phyloP scores from a whole-genome alignment of 2,797 vertebrate genomes.

The Malurus splendens region DNA sequence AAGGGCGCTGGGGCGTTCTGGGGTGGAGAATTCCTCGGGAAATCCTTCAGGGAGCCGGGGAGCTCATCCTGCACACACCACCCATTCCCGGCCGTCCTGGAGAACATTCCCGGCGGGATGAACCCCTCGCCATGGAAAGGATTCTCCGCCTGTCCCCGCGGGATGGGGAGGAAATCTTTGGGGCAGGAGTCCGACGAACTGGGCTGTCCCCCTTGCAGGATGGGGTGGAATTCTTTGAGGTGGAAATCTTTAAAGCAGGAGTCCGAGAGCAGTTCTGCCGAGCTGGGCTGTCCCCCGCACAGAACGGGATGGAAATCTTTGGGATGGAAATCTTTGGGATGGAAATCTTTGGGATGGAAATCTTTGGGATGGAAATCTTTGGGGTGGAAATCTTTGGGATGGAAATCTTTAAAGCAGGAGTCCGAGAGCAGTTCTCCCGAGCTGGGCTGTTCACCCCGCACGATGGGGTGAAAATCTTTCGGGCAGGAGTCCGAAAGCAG shows the following conservation, averaged over 20 bases:
- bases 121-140: accelerated
- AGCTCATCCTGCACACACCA: not conserved
- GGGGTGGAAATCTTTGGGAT: no score
- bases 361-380: no score
- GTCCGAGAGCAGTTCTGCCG: not conserved
- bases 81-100: not conserved
- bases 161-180: accelerated
- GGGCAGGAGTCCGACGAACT: accelerated
- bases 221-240: not conserved
- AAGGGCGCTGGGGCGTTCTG: not conserved
- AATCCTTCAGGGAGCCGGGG: not conserved
- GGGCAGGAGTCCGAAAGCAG: no score
- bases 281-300: not conserved
- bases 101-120: accelerated
- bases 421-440: no score
- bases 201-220: not conserved
- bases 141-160: not conserved
- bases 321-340: no score
- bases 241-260: accelerated
- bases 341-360: no score
- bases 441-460: not conserved
- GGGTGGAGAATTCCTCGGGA: not conserved
- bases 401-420: no score
- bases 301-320: no score
- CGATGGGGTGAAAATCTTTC: no score